Conservation (phyloP, 1,140 invertebrate species). For the Psilanteris sp. region DNA sequence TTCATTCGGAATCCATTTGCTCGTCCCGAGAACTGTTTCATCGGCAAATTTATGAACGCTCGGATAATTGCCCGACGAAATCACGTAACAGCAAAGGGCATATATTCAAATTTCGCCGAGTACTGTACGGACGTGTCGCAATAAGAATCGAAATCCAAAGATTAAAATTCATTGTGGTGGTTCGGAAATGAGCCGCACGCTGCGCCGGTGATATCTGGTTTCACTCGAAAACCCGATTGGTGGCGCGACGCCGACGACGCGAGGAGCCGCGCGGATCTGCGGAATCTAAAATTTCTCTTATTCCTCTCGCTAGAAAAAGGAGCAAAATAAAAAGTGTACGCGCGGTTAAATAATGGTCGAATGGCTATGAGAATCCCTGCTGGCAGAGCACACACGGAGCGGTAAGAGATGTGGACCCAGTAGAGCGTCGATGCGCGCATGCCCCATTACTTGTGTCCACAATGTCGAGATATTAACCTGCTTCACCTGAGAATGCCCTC, state of each 20-base stretch:
- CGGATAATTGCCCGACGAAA: no score
- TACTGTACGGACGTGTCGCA: neutral
- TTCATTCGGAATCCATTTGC: no score
- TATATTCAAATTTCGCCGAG: no score
- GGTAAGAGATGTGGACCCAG: constrained; percentile 66
- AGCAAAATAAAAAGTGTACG: constrained; percentile 46
- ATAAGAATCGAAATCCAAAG: constrained; percentile 1
- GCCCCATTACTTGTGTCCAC: constrained; percentile 77
- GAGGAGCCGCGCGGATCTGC: constrained; percentile 25
- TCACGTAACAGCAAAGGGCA: no score
- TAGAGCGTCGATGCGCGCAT: constrained; percentile 68
- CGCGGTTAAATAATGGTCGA: constrained; percentile 61
- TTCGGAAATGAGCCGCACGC: constrained; percentile 30
- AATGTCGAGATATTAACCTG: constrained; percentile 78
- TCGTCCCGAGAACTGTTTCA: no score
- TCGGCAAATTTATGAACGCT: no score
- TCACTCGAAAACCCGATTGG: constrained; percentile 12
- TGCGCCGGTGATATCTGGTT: constrained; percentile 53
- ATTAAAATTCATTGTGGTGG: constrained; percentile 15
- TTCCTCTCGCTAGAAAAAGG: constrained; percentile 47
- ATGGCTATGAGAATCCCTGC: constrained; percentile 63
- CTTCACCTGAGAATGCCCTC: constrained; percentile 74
- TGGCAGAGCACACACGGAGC: constrained; percentile 59
- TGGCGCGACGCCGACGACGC: constrained; percentile 11
- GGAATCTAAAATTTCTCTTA: constrained; percentile 59